These are phyloP conservation scores for Lethenteron camtschaticum DNA, from an alignment of 2,113 vertebrate species.

Conservation along the genomic window DNA sequence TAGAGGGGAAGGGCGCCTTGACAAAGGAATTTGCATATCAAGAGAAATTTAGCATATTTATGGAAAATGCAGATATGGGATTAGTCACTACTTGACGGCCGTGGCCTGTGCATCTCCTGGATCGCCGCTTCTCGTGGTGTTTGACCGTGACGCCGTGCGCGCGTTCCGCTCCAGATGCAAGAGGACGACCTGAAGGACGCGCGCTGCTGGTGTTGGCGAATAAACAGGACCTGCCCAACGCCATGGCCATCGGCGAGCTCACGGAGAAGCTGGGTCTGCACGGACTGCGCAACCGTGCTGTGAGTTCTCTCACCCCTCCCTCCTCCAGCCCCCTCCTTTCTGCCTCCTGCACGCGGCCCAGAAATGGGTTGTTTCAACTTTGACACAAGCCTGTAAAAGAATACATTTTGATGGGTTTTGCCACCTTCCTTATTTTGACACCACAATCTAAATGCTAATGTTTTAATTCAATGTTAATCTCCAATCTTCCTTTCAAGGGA, in stretches of 20 bases:
- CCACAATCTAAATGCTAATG: neutral
- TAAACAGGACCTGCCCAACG: slow-evolving; percentile 81
- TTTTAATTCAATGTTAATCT: neutral
- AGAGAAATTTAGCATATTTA: too few species aligned
- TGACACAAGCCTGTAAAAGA: neutral
- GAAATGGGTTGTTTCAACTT: neutral
- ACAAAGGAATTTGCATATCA: too few species aligned
- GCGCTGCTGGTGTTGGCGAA: slow-evolving; percentile 68
- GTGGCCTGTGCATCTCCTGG: too few species aligned
- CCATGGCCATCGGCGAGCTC: slow-evolving; percentile 49
- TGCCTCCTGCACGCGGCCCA: neutral
- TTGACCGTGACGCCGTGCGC: neutral
- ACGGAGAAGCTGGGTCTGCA: slow-evolving; percentile 51
- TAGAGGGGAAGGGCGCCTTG: too few species aligned
- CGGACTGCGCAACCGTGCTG: slow-evolving; percentile 34
- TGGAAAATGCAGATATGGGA: too few species aligned
- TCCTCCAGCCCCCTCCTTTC: neutral
- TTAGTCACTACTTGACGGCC: too few species aligned
- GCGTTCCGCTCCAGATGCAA: slow-evolving; percentile 24
- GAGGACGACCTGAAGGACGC: slow-evolving; percentile 55
- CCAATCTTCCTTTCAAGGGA: neutral
- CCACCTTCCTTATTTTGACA: neutral
- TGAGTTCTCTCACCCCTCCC: slow-evolving; percentile 17
- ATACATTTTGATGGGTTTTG: neutral
- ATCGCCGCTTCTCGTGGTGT: too few species aligned